These are phyloP conservation scores for Tortrix viridana DNA, from an alignment of 2,888 invertebrate genomes.

Conservation along the genomic window DNA sequence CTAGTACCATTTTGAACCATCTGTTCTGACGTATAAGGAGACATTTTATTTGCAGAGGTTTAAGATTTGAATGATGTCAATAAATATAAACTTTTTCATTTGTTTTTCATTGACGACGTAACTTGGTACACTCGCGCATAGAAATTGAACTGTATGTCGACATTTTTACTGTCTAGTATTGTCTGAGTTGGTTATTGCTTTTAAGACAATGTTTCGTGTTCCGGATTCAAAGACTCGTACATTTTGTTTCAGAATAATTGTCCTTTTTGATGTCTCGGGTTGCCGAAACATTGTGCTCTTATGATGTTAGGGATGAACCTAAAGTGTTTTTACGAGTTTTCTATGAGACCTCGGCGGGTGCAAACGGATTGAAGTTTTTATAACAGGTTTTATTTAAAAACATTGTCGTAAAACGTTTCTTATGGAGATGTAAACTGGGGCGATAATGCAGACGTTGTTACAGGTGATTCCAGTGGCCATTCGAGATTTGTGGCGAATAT, in stretches of 20 bases:
- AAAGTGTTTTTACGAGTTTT: slow-evolving; percentile 72
- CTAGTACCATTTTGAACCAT: slow-evolving; percentile 46
- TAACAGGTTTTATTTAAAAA: slow-evolving; percentile 68
- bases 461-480: slow-evolving; percentile 10
- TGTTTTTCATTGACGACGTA: slow-evolving; percentile 49
- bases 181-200: slow-evolving; percentile 21
- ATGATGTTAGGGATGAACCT: slow-evolving; percentile 72
- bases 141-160: slow-evolving; percentile 42
- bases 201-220: slow-evolving; percentile 46
- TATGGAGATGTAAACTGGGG: slow-evolving; percentile 33
- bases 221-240: slow-evolving; percentile 61
- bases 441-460: slow-evolving; percentile 23
- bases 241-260: slow-evolving; percentile 70
- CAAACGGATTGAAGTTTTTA: slow-evolving; percentile 75
- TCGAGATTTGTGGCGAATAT: neutral
- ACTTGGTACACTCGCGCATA: slow-evolving; percentile 35
- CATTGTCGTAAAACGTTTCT: slow-evolving; percentile 39
- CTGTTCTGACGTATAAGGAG: slow-evolving; percentile 43
- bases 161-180: slow-evolving; percentile 43
- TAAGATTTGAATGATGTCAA: slow-evolving; percentile 63
- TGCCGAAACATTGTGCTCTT: slow-evolving; percentile 50
- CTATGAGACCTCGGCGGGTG: slow-evolving; percentile 69
- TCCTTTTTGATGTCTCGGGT: slow-evolving; percentile 46
- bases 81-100: slow-evolving; percentile 77
- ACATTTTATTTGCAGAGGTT: slow-evolving; percentile 43